phyloP scores from a whole-genome alignment of 2,113 vertebrate genomes.

The Atlantisia rogersi region DNA sequence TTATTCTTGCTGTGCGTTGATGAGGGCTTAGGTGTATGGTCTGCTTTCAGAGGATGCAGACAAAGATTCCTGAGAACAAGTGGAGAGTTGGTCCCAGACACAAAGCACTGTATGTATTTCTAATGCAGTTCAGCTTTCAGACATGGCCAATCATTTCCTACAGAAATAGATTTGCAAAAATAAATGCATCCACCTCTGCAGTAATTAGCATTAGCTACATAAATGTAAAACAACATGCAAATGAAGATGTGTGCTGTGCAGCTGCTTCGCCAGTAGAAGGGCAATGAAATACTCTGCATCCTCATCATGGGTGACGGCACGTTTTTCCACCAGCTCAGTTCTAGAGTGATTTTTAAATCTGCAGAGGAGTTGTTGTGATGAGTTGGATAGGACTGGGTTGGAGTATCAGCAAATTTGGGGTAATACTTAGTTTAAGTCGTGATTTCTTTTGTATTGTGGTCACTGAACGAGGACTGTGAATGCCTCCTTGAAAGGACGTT shows the following conservation, averaged over 20 bases:
- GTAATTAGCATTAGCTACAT: not conserved
- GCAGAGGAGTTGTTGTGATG: not conserved
- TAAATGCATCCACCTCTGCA: not conserved
- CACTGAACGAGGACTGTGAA: not conserved
- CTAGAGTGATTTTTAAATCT: not conserved
- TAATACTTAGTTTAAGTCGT: not conserved
- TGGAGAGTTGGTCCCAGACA: not conserved
- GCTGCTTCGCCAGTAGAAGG: not conserved
- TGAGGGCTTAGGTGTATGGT: not conserved
- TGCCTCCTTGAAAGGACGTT: not conserved
- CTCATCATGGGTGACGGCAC: fast-evolving
- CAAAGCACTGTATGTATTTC: not conserved
- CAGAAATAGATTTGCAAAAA: not conserved
- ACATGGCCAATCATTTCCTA: not conserved
- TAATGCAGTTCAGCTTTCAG: not conserved
- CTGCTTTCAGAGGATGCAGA: not conserved
- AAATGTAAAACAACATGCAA: not conserved
- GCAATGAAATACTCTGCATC: not conserved
- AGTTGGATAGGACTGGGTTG: not conserved
- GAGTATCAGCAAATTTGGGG: not conserved
- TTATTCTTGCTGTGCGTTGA: not conserved
- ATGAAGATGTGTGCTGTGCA: not conserved
- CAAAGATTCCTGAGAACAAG: fast-evolving
- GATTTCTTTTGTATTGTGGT: not conserved
- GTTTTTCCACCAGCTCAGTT: not conserved